Conservation (phyloP, 2,113 vertebrate genomes). For the Phoenicopterus ruber region DNA sequence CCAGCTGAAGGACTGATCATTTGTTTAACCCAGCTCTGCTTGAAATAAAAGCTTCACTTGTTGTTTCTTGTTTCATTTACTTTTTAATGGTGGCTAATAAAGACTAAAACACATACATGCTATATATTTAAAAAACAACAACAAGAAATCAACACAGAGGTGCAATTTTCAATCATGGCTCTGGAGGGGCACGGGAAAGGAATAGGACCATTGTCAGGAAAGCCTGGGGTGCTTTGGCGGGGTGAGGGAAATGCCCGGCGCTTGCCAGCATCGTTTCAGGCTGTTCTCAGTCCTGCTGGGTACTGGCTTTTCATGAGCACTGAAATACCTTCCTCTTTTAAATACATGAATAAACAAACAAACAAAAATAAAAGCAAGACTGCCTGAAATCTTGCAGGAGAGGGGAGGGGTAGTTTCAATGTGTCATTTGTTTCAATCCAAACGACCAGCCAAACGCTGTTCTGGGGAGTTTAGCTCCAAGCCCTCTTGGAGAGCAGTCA, state of each 20-base stretch:
- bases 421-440: constrained; percentile 34
- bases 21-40: constrained; percentile 36
- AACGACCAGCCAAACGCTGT: not conserved
- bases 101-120: not conserved
- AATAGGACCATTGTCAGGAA: constrained; percentile 25
- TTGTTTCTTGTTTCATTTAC: constrained; percentile 40
- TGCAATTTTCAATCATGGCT: constrained; percentile 1
- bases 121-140: not conserved
- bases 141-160: constrained; percentile 16
- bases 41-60: constrained; percentile 41
- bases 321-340: constrained; percentile 29
- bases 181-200: not conserved
- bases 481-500: not conserved
- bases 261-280: not conserved
- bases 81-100: constrained; percentile 48
- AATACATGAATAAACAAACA: constrained; percentile 54
- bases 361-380: constrained; percentile 50
- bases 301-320: constrained; percentile 3
- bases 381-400: constrained; percentile 18
- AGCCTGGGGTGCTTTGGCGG: not conserved
- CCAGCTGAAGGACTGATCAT: constrained; percentile 13
- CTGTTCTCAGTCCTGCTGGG: not conserved
- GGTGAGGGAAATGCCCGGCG: not conserved
- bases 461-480: not conserved
- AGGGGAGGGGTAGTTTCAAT: not conserved